Base-by-base conservation (phyloP, 1,140 invertebrate species). In the Zaprionus kolodkinae region DNA sequence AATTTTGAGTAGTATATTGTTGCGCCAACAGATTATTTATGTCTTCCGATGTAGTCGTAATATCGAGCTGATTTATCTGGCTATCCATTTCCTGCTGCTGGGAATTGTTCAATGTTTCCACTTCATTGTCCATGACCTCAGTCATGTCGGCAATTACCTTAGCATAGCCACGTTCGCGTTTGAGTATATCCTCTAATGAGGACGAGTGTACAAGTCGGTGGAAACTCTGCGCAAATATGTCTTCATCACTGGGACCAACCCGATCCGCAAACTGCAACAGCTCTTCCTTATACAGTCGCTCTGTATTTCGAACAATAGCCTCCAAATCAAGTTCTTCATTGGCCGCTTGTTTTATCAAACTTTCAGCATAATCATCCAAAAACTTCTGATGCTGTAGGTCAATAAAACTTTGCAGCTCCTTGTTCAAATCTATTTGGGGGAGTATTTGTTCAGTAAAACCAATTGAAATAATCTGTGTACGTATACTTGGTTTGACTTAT, bases 191-290 rank as follows among this genome's bases (percentile, higher is more conserved):
- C 91, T 96, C 95, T 21, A 97, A 89, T 6, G 96, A 92, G 0
- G 92, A 96, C 13, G 96, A 96, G 93, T 97, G 97, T 6, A 97
- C 96, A 40, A 98, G 91, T 78, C 91, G 60, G 91, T 97, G 96
- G 92, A 97, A 98, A 63, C 96, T 96, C 62, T 96, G 95, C 13
- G 96, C 96, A 94, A 97, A 96, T 45, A 97, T 93, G 88, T 96
- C 95, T 87, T 96, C 96, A 93, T 97, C 96, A 4, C 95, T 95
- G 13, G 96, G 95, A 55, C 96, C 95, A 61, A 95, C 94, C 45
- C 95, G 94, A 82, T 96, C 95, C 0, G 95, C 94, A 93, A 95
- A 95, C 86, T 95, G 95, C 30, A 94, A 91, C 15, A 94, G 94
- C 89, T 96, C 96, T 76, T 96, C 94, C 91, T 94, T 95, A 78